Evolutionary conservation across 2,888 invertebrate species (phyloP).

Genomic region (Disparrhopalites patrizii): DNA sequence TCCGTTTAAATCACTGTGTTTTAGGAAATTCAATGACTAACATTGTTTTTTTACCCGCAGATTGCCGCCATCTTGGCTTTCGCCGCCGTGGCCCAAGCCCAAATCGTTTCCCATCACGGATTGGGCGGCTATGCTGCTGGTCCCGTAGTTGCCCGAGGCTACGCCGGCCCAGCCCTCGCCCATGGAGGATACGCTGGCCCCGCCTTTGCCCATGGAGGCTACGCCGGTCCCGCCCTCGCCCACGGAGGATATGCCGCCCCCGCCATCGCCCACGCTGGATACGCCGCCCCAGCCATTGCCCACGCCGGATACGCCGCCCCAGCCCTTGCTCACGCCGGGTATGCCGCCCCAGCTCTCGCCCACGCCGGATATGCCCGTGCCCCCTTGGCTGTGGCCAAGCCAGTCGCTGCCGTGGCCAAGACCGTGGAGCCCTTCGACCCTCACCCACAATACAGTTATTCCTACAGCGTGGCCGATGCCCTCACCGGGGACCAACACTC

Average conservation of each 20-base stretch:
- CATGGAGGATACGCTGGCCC: slow-evolving; percentile 19
- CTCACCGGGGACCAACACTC: slow-evolving; percentile 40
- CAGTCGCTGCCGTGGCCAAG: slow-evolving; percentile 11
- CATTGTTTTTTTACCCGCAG: neutral
- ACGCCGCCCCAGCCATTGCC: neutral
- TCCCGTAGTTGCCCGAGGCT: slow-evolving; percentile 15
- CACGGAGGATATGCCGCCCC: neutral
- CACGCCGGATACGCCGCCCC: slow-evolving; percentile 5
- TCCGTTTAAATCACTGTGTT: too few relatives aligned
- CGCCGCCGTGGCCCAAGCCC: slow-evolving; percentile 20
- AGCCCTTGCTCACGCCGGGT: slow-evolving; percentile 4
- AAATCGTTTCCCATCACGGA: neutral
- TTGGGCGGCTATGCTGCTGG: neutral
- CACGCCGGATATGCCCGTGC: slow-evolving; percentile 24
- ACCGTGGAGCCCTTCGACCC: slow-evolving; percentile 38
- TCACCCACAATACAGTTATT: slow-evolving; percentile 42
- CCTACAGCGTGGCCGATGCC: slow-evolving; percentile 41
- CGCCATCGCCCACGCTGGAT: neutral
- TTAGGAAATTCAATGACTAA: too few relatives aligned
- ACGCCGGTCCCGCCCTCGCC: neutral
- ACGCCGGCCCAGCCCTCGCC: slow-evolving; percentile 8
- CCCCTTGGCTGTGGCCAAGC: slow-evolving; percentile 14
- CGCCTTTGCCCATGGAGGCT: slow-evolving; percentile 21
- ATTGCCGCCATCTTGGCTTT: slow-evolving; percentile 21
- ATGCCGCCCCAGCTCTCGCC: slow-evolving; percentile 16